Evolutionary conservation across 1,140 invertebrate species (phyloP), one percentile per base, ranked within the genome.

Genomic region (Bilobella aurantiaca): DNA sequence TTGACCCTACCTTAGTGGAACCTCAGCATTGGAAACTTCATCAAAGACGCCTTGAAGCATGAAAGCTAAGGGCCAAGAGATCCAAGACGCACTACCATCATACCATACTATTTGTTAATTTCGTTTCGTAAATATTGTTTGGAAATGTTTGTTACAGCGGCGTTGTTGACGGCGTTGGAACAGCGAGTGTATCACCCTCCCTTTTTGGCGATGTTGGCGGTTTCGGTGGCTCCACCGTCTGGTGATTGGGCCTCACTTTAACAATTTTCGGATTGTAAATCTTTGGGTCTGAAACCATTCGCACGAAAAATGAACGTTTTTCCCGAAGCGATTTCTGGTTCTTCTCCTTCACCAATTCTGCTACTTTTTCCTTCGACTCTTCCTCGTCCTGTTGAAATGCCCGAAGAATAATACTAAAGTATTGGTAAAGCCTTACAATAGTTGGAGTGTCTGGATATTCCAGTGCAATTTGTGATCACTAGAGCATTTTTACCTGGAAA

Each of bases 271-370:
- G 90, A 78, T 94, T 93, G 80, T 94, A 95, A 66, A 96, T 90
- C 75, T 96, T 96, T 0, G 94, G 95, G 81, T 98, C 95, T 68
- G 87, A 90, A 27, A 84, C 93, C 94, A 98, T 97, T 21, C 93
- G 86, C 58, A 97, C 93, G 78, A 97, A 96, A 80, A 96, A 92
- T 28, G 91, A 94, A 30, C 94, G 82, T 77, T 93, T 93, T 78
- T 93, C 29, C 3, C 28, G 3, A 3, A 62, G 81, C 61, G 84
- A 80, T 72, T 87, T 85, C 49, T 27, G 42, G n/a, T 3, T 57
- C n/a, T 57, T 57, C 21, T 53, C 49, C 49, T 53, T 53, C 3
- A 23, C 23, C 49, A 53, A 23, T 53, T 53, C 49, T 18, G 57
- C 25, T 8, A 58, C 29, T 30, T 58, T 58, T 29, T 58, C 62